Conservation (phyloP, 2,797 vertebrate species). For the Bryconaethiops microstoma region DNA sequence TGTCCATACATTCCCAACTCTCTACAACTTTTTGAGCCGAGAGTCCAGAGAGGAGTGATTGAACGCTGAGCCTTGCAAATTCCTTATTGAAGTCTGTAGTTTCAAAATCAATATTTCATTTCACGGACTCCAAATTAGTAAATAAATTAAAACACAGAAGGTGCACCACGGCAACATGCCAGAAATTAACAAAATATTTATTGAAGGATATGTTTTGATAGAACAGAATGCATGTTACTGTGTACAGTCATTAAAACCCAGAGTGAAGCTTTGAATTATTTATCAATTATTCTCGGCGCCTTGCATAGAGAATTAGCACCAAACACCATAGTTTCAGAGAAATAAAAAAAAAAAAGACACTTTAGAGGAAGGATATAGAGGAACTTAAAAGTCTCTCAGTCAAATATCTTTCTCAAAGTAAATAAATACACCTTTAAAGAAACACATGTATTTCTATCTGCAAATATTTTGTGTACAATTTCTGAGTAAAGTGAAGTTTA, state of each 20-base stretch:
- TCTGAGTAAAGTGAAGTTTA: no score
- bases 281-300: constrained; percentile 36
- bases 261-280: constrained; percentile 37
- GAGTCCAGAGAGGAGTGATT: constrained; percentile 46
- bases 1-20: neutral
- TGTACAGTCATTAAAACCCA: constrained; percentile 49
- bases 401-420: no score
- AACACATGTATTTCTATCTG: no score
- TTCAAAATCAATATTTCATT: constrained; percentile 65
- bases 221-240: constrained; percentile 33
- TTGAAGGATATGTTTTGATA: constrained; percentile 39
- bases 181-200: constrained; percentile 55
- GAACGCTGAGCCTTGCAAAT: constrained; percentile 46
- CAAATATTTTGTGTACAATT: no score
- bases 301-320: neutral
- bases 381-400: no score
- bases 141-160: constrained; percentile 57
- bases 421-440: no score
- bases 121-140: constrained; percentile 48
- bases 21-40: neutral
- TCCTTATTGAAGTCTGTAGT: constrained; percentile 56
- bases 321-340: neutral
- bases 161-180: constrained; percentile 21
- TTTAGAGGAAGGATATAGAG: constrained; percentile 5
- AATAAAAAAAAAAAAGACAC: neutral